Percentiles rank a stretch among this genome's conserved stretches.
phyloP scores from a whole-genome alignment of 2,113 vertebrate genomes.

The Sylvietta virens region DNA sequence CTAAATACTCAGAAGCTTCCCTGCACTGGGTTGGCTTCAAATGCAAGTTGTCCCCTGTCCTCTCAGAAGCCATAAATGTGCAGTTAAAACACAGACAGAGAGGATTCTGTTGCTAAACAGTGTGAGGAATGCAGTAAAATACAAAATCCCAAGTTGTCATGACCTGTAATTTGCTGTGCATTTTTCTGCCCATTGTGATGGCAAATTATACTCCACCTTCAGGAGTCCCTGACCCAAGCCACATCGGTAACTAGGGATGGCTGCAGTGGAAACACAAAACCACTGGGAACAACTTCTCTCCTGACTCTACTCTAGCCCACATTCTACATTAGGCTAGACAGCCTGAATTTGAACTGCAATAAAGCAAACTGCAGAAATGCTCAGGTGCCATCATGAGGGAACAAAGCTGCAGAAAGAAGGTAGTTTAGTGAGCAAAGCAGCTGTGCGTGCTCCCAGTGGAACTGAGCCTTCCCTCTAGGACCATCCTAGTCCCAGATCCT shows the following conservation, averaged over 20 bases:
- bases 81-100: not conserved
- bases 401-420: not conserved
- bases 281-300: not conserved
- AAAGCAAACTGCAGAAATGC: not conserved
- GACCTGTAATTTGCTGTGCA: not conserved
- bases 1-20: not conserved
- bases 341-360: not conserved
- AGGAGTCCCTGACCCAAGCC: not conserved
- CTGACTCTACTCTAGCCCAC: not conserved
- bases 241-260: not conserved
- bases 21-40: not conserved
- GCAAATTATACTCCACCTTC: not conserved
- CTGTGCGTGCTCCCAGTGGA: not conserved
- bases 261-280: not conserved
- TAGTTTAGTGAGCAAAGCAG: accelerated
- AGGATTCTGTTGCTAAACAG: not conserved
- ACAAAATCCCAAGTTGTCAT: not conserved
- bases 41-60: not conserved
- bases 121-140: not conserved
- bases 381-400: not conserved
- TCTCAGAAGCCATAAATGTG: not conserved
- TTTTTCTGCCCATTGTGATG: not conserved
- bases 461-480: not conserved
- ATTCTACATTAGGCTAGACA: not conserved
- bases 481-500: not conserved